Base-by-base conservation (phyloP, 2,888 invertebrate genomes). In the Drosophila ezoana region DNA sequence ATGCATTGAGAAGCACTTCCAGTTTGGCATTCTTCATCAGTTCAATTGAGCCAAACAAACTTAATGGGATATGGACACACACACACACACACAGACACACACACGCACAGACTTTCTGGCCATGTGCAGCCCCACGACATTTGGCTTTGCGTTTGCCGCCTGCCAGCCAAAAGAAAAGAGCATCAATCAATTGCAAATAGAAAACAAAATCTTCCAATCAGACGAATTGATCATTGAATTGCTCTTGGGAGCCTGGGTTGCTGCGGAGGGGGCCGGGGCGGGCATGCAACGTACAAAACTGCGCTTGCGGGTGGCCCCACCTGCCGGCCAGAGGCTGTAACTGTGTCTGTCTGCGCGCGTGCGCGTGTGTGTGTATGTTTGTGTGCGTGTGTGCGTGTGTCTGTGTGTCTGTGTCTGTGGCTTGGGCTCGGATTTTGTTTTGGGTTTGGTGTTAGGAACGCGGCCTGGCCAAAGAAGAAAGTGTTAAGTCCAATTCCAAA, bases 401-500 rank as follows among this genome's bases (percentile, higher is more conserved):
- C 5, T 23, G 23, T 23, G 23, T 23, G 6, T 8, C 6, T 20
- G 20, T 20, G 20, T 20, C 23, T 23, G 23, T 28, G 23, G 23
- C 23, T 28, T 28, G 28, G 28, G 28, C 2, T 16, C 14, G 40
- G 40, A 14, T 40, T 14, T 9, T 14, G 38, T 9, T 44, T 44
- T 54, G 54, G 54, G 54, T 35, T 54, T 54, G 75, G 56, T 54
- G 45, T 49, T 54, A 38, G 60, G 66, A 67, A 67, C 67, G 67
- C 47, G 64, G 33, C 33, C n/a, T 32, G 45, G 45, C 44, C 38
- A 40, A 18, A 64, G 77, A 87, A 88, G 88, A 88, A 83, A 88
- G 88, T 85, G 88, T 88, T 81, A 88, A 83, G 75, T 75, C 79
- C 81, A 79, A 88, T 85, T 88, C 62, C 69, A 86, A 85, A 81